Base-by-base conservation (phyloP, 2,113 vertebrate species). In the Pandion haliaetus region DNA sequence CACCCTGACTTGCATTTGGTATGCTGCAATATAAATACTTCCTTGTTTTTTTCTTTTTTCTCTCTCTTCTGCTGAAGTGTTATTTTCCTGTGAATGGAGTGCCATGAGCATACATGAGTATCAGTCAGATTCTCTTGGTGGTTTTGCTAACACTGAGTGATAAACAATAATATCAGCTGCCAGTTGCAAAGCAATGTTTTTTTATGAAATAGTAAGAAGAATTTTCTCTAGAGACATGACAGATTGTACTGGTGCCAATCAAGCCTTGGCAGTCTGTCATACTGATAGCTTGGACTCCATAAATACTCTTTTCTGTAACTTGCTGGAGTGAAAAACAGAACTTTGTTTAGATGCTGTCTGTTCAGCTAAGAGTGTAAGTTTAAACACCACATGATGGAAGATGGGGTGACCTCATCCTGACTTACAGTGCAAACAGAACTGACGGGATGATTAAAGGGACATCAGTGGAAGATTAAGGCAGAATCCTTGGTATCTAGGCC, bases 401-500 rank as follows among this genome's bases (percentile, higher is more conserved):
- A 23, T 40, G 78, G 70, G 72, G 44, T 76, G 91, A 91, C 93
- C 83, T 90, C 36, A 26, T 45, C 69, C 49, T 73, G 94, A 58
- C 28, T 88, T 87, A 32, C 6, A 54, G 45, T n/a, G 55, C 61
- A 50, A 55, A 50, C 58, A 83, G 84, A 96, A 66, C 65, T 58
- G 86, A 85, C 94, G 77, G 44, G 81, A 54, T 91, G 96, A 97
- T 96, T 96, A 96, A 96, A 87, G 36, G 71, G 66, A 90, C 92
- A 80, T 89, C 45, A 88, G 62, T 42, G 74, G 80, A 84, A 93
- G 95, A 96, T 97, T 90, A 97, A 88, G 93, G 89, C 94, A 54
- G 87, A 95, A 95, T 95, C 86, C 91, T 91, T 90, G 69, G 66
- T 94, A 91, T 95, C 78, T 85, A 38, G 86, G 89, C 71, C 70